These are phyloP conservation scores for Syrphus vitripennis DNA, from an alignment of 2,888 invertebrate species.

Conservation along the genomic window DNA sequence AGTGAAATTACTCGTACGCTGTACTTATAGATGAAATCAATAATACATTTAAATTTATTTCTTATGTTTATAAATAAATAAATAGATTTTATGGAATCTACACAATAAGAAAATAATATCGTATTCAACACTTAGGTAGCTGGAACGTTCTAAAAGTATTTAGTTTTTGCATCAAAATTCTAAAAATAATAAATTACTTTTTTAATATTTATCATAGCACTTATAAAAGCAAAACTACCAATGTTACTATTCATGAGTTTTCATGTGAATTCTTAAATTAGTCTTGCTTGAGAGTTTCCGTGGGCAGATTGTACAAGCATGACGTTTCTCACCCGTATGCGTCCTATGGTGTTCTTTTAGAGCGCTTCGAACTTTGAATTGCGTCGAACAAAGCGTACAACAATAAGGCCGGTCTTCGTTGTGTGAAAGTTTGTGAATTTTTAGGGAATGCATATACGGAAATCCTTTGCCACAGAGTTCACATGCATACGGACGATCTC, in stretches of 20 bases:
- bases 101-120: no score
- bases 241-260: conserved; percentile 80
- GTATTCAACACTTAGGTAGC: no score
- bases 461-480: conserved; percentile 83
- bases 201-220: neutral
- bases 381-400: conserved; percentile 84
- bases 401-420: conserved; percentile 84
- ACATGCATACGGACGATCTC: conserved; percentile 84
- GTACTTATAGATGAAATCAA: no score
- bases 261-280: conserved; percentile 83
- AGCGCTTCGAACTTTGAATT: conserved; percentile 83
- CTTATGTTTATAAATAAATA: no score
- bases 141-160: no score
- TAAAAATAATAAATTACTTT: neutral
- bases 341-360: conserved; percentile 83
- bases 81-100: no score
- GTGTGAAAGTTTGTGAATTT: conserved; percentile 83
- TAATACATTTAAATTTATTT: no score
- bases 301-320: conserved; percentile 82
- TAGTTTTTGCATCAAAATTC: neutral
- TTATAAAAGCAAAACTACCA: neutral
- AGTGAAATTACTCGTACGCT: no score
- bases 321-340: conserved; percentile 84
- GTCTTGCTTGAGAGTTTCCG: conserved; percentile 83
- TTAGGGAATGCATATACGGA: conserved; percentile 84